Conservation (phyloP, 1,140 invertebrate genomes). For the Triops cancriformis region DNA sequence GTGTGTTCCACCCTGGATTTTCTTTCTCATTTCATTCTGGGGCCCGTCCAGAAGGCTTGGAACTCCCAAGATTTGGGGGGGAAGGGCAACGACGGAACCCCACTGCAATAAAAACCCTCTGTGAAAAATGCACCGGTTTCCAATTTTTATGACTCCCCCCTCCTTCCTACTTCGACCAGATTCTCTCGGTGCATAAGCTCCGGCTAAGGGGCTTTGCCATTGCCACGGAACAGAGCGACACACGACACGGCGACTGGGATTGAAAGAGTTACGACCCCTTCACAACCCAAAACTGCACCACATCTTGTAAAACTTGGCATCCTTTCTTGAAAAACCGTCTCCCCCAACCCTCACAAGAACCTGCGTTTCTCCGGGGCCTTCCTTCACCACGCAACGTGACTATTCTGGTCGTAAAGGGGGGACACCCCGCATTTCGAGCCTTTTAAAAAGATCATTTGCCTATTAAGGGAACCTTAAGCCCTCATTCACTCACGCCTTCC, state of each 20-base stretch:
- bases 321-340: slow-evolving; percentile 19
- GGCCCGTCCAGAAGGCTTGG: neutral
- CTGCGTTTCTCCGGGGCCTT: neutral
- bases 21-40: neutral
- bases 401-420: no score
- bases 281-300: neutral
- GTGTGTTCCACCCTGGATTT: neutral
- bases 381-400: neutral
- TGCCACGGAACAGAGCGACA: neutral
- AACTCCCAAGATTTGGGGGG: neutral
- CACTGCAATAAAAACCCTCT: neutral
- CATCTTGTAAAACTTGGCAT: slow-evolving; percentile 13
- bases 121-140: slow-evolving; percentile 8
- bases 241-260: slow-evolving; percentile 8
- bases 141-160: slow-evolving; percentile 1
- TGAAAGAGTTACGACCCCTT: slow-evolving; percentile 11
- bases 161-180: neutral
- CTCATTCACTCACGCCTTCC: no score
- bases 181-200: neutral
- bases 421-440: neutral
- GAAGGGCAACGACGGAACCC: neutral
- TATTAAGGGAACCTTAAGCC: no score
- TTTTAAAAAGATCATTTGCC: neutral
- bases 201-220: neutral
- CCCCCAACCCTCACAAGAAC: neutral